phyloP scores from a whole-genome alignment of 2,797 vertebrate species.

The Arnoldichthys spilopterus region DNA sequence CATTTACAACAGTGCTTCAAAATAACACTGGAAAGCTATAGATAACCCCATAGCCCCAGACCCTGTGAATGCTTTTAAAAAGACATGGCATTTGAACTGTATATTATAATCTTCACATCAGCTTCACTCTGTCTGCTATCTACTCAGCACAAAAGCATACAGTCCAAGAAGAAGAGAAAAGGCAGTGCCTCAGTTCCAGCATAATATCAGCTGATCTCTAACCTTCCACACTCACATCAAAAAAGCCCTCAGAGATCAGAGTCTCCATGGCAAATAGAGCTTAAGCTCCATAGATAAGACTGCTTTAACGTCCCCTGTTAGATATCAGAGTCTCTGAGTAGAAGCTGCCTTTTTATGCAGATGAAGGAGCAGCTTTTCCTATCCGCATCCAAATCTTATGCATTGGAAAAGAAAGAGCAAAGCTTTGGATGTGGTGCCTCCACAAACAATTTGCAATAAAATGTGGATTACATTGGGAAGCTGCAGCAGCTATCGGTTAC shows the following conservation, averaged over 20 bases:
- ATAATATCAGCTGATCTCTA: constrained; percentile 35
- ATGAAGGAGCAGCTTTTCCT: constrained; percentile 1
- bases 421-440: constrained; percentile 2
- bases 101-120: constrained; percentile 28
- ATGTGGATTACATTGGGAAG: constrained; percentile 32
- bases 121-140: constrained; percentile 22
- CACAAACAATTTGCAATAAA: constrained; percentile 19
- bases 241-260: constrained; percentile 37
- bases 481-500: constrained; percentile 14
- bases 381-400: constrained; percentile 1
- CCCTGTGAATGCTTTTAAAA: background rate
- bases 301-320: constrained; percentile 19
- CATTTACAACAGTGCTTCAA: background rate
- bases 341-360: constrained; percentile 12
- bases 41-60: background rate
- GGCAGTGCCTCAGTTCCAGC: constrained; percentile 3
- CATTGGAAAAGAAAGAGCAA: background rate
- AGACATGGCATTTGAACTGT: background rate
- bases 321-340: constrained; percentile 10
- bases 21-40: constrained; percentile 9
- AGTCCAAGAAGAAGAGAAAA: constrained; percentile 20
- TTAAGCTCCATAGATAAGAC: constrained; percentile 41
- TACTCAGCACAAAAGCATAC: constrained; percentile 18
- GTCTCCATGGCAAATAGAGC: constrained; percentile 25
- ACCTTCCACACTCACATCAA: constrained; percentile 18